phyloP scores from a whole-genome alignment of 1,140 invertebrate species.

The Dysdera silvatica region DNA sequence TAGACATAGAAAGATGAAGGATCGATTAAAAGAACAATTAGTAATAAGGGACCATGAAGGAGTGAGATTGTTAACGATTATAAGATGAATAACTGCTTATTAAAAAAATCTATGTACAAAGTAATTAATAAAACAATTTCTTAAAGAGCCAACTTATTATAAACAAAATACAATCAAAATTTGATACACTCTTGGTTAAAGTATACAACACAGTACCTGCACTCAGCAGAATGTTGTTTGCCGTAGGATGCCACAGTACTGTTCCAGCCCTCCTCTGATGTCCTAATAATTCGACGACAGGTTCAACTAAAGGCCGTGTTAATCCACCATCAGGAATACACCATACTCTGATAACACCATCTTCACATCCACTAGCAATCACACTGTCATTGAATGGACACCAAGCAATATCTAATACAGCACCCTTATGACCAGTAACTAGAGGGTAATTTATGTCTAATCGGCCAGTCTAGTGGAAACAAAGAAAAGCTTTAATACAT shows the following conservation, averaged over 20 bases:
- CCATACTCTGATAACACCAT: slow-evolving; percentile 96
- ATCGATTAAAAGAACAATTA: too few relatives aligned
- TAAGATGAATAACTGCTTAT: too few relatives aligned
- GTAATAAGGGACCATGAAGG: too few relatives aligned
- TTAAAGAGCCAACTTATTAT: too few relatives aligned
- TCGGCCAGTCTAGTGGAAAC: slow-evolving; percentile 77
- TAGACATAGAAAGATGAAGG: too few relatives aligned
- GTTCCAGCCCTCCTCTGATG: slow-evolving; percentile 92
- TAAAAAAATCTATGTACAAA: too few relatives aligned
- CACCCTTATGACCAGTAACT: slow-evolving; percentile 95
- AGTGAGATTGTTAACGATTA: too few relatives aligned
- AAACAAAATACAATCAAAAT: too few relatives aligned
- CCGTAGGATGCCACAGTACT: slow-evolving; percentile 96
- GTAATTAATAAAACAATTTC: too few relatives aligned
- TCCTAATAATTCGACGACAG: slow-evolving; percentile 83
- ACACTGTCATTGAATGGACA: slow-evolving; percentile 98
- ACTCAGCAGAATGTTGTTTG: slow-evolving; percentile 87
- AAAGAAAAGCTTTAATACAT: slow-evolving; percentile 31
- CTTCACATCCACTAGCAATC: slow-evolving; percentile 96
- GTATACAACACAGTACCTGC: too few relatives aligned
- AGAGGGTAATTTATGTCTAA: slow-evolving; percentile 87
- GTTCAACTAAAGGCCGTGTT: slow-evolving; percentile 70
- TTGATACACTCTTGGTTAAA: too few relatives aligned
- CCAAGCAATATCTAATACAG: slow-evolving; percentile 96
- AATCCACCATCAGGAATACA: slow-evolving; percentile 90